Evolutionary conservation across 2,113 vertebrate species (phyloP), one percentile per base, ranked within the genome.

Genomic region (Eleginops maclovinus): DNA sequence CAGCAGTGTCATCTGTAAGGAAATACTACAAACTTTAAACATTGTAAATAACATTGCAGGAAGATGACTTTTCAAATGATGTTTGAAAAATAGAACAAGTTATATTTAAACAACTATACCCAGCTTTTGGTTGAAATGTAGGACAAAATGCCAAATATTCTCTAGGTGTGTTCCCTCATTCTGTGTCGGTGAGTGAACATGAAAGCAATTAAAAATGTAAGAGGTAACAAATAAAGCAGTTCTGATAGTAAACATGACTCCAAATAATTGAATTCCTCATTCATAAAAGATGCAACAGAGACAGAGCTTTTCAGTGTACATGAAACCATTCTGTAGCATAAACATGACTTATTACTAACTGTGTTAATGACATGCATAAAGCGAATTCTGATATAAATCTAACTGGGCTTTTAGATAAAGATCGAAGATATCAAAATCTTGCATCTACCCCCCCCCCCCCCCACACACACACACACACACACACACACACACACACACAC

Each of bases 371-470:
- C 43, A 62, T 55, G 78, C 72, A 85, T 68, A 26, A 56, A 78
- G 65, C 55, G 70, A 72, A 84, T 67, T 78, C 63, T 75, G 83
- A 83, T 77, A 26, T 61, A 75, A 81, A 80, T 78, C 67, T 51
- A 66, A 77, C 73, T 59, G 85, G 72, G 69, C 77, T 83, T 77
- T 89, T 64, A 87, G 77, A 87, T 82, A 66, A 80, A 82, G 63
- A 87, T 86, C 79, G 90, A 91, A 91, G 55, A 55, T 65, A 60
- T 80, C 41, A 68, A 55, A 77, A 85, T 56, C 59, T 70, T 72
- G 56, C 65, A 62, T 77, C 41, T 54, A n/a, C 31, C 68, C 61
- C 40, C 58, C 36, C n/a, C n/a, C n/a, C n/a, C n/a, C n/a, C 28
- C 28, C 3, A 28, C 0, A 31, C 31, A 31, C 31, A 31, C 31